Percentiles rank a stretch among this genome's conserved stretches.
Evolutionary conservation across 2,797 vertebrate species (phyloP).

Genomic region (Lacerta viridis): DNA sequence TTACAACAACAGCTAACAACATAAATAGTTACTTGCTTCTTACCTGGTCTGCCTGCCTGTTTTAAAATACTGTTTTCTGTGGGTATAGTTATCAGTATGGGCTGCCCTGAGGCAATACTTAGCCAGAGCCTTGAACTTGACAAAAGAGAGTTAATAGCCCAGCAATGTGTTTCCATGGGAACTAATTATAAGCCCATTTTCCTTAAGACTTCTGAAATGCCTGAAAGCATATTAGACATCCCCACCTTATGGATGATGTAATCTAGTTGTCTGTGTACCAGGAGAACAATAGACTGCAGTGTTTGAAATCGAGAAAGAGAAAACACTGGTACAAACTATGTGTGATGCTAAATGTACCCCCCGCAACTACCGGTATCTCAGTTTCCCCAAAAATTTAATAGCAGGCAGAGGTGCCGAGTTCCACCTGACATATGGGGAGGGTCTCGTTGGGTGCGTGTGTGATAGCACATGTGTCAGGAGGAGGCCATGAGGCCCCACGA

Average conservation of each 20-base stretch:
- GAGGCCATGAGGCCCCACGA: no score
- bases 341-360: background rate
- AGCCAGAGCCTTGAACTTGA: no score
- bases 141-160: no score
- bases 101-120: background rate
- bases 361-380: background rate
- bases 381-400: background rate
- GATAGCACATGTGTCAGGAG: no score
- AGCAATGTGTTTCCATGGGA: no score
- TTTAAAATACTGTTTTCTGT: background rate
- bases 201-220: no score
- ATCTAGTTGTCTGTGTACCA: background rate
- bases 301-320: no score
- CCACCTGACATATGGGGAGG: no score
- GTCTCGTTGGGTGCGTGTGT: no score
- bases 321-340: background rate
- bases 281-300: background rate
- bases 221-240: no score
- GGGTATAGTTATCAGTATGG: background rate
- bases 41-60: background rate
- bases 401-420: no score
- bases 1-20: background rate
- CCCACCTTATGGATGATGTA: background rate
- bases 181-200: no score
- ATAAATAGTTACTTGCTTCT: background rate